Evolutionary conservation across 2,888 invertebrate species (phyloP).

Genomic region (Clunio marinus): DNA sequence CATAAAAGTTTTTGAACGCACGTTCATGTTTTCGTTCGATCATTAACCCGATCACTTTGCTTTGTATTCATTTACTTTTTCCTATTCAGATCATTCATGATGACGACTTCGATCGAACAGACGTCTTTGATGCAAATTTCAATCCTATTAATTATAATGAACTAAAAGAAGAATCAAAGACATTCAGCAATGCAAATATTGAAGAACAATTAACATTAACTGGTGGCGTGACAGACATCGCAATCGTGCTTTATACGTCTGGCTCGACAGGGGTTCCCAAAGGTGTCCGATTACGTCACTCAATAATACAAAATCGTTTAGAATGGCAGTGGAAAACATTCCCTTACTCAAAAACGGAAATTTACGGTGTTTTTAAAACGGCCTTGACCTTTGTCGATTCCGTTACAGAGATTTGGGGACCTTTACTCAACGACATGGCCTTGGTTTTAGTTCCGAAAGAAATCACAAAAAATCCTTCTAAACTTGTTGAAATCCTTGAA

Average conservation of each 20-base stretch:
- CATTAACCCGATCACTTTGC: neutral
- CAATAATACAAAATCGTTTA: slow-evolving; percentile 73
- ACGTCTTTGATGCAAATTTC: slow-evolving; percentile 9
- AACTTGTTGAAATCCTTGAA: slow-evolving; percentile 64
- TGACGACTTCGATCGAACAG: slow-evolving; percentile 25
- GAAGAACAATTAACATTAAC: slow-evolving; percentile 52
- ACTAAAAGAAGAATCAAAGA: slow-evolving; percentile 45
- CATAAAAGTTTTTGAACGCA: too few relatives aligned
- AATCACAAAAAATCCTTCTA: slow-evolving; percentile 73
- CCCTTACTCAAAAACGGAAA: slow-evolving; percentile 65
- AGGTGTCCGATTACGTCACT: slow-evolving; percentile 77
- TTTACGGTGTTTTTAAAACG: slow-evolving; percentile 80
- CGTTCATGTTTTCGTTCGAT: neutral
- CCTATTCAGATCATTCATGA: slow-evolving; percentile 19
- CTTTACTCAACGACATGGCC: slow-evolving; percentile 67
- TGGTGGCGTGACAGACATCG: slow-evolving; percentile 55
- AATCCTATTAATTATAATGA: slow-evolving; percentile 42
- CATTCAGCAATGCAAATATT: slow-evolving; percentile 44
- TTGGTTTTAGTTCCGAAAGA: slow-evolving; percentile 69
- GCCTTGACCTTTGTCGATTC: slow-evolving; percentile 89
- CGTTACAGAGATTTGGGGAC: slow-evolving; percentile 82
- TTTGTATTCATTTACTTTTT: neutral
- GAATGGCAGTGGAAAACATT: slow-evolving; percentile 84
- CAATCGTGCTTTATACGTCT: slow-evolving; percentile 76
- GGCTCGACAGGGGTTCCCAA: slow-evolving; percentile 88